These are phyloP conservation scores for Leptobrachium ailaonicum DNA, from an alignment of 2,113 vertebrate genomes.

Conservation along the genomic window DNA sequence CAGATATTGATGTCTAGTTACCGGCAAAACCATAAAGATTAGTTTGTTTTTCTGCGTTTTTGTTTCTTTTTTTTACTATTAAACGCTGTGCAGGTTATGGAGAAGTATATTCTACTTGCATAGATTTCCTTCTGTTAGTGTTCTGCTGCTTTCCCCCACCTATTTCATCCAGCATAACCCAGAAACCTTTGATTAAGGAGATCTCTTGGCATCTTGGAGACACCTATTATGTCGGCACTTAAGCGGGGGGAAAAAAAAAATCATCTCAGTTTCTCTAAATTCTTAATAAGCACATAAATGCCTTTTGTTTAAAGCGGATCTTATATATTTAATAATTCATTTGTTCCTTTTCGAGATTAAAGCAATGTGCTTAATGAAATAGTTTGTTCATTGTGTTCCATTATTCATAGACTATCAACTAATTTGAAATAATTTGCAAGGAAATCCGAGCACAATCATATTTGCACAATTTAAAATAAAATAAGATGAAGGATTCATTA, in stretches of 20 bases:
- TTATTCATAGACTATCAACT: constrained; percentile 57
- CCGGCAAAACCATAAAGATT: too few relatives aligned
- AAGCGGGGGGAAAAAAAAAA: constrained; percentile 38
- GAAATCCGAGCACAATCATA: constrained; percentile 52
- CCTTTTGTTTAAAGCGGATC: constrained; percentile 53
- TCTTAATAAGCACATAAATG: constrained; percentile 52
- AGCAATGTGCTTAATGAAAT: constrained; percentile 57
- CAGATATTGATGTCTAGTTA: too few relatives aligned
- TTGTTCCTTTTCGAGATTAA: constrained; percentile 58
- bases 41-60: too few relatives aligned
- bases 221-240: constrained; percentile 45
- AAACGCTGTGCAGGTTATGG: too few relatives aligned
- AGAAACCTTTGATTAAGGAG: constrained; percentile 33
- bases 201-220: constrained; percentile 18
- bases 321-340: constrained; percentile 55
- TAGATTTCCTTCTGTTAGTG: too few relatives aligned
- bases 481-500: constrained; percentile 53
- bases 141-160: background rate
- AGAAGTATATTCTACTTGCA: too few relatives aligned
- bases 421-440: constrained; percentile 59
- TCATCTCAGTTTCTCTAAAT: constrained; percentile 42
- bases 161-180: background rate
- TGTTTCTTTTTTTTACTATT: too few relatives aligned
- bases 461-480: constrained; percentile 56
- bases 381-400: constrained; percentile 50